Base-by-base conservation (phyloP, 2,113 vertebrate species). In the Labeo rohita region DNA sequence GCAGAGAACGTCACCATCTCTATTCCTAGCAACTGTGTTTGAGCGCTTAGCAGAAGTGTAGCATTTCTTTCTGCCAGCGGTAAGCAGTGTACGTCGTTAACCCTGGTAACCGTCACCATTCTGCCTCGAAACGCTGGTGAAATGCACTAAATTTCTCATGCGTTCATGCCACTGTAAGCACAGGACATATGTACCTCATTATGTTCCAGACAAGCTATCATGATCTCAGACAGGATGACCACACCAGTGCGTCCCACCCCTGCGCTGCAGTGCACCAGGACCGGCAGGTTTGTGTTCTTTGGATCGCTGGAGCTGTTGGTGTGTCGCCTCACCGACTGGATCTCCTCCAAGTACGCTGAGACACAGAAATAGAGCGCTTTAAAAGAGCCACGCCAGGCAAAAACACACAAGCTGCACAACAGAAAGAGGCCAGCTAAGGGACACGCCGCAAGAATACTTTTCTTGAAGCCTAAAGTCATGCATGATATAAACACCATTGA, bases 201-300 rank as follows among this genome's bases (percentile, higher is more conserved):
- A 95, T 99, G 97, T 87, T 99, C 98, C 92, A 99, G 91, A 89
- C 98, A 99, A 50, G 98, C 97, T 0, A 99, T 97, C 97, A 99
- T 98, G 93, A 99, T 92, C 95, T 99, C 98, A 0, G 96, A 96
- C 90, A 99, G 92, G 21, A 99, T 96, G 91, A 99, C 96, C 23
- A 99, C 98, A 0, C 98, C 98, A 0, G 96, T 97, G 50, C 98
- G 94, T 1, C 98, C 98, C 56, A 98, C 98, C 0, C 98, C 98
- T 0, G 98, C 98, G 0, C 97, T 99, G 94, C 98, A 99, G 88
- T 99, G 98, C 39, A 99, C 97, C 92, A 99, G 92, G 5, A 99
- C 90, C 0, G 98, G 97, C 0, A 95, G 96, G 77, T 95, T 96
- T 11, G 93, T 92, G 93, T 90, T 96, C 70, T 93, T 93, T 0